Base-by-base conservation (phyloP, 2,113 vertebrate genomes). In the Symphodus melops region DNA sequence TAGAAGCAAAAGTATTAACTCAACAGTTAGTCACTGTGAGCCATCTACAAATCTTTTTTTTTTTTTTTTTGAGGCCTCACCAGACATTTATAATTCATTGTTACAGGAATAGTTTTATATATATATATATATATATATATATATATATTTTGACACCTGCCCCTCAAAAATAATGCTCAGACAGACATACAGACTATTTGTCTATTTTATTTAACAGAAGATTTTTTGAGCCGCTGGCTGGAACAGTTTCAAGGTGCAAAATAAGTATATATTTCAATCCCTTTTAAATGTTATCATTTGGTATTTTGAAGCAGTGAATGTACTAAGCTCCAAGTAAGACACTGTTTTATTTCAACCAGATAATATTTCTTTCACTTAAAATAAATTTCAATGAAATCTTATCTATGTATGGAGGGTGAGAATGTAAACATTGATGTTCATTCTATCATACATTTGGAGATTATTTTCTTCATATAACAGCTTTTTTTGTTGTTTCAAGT, bases 1-100 rank as follows among this genome's bases (percentile, higher is more conserved):
- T 85, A 86, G 49, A 83, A 80, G 85, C 79, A 75, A 84, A 87
- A 83, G 77, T 89, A 88, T 92, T 87, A 91, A 77, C 86, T 84
- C 62, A 57, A 69, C 70, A 72, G 73, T 88, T 82, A 75, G 65
- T 92, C 78, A 82, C 80, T 76, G 55, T 55, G 21, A 81, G 46
- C 55, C 44, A 55, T 68, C 36, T 77, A 37, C 28, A 79, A 84
- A 75, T 83, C 61, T 74, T 44, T 53, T 5, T 49, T 74, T 68
- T 37, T 61, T 58, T 41, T 78, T 77, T 52, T 75, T 81, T 68
- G 60, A 51, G 75, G 79, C 48, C 12, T 68, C 55, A 65, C 44
- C 59, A 72, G 41, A 67, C 69, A 21, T 48, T 82, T 71, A 76
- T 82, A 81, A 81, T 82, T 86, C 80, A 79, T 76, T 66, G 73